Conservation (phyloP, 64 coral and sea anemone genomes). For the Montipora foliosa region DNA sequence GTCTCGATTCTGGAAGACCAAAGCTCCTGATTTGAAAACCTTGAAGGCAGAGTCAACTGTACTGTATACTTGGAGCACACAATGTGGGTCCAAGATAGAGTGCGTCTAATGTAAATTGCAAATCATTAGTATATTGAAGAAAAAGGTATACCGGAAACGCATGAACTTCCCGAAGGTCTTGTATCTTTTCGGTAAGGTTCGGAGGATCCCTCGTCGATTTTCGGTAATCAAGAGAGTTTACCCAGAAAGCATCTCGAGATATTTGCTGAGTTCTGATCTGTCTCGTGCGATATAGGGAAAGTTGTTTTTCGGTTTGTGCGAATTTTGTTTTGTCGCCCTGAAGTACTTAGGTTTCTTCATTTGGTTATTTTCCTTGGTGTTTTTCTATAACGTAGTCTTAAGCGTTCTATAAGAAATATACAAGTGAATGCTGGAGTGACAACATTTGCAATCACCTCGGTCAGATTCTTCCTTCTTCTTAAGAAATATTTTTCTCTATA, state of each 20-base stretch:
- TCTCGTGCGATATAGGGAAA: neutral
- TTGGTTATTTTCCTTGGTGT: neutral
- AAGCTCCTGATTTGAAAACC: conserved; percentile 21
- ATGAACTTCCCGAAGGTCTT: neutral
- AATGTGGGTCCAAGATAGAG: neutral
- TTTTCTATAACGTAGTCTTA: neutral
- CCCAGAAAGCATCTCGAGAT: neutral
- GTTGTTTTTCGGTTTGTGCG: neutral
- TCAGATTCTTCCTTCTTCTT: neutral
- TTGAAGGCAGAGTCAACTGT: neutral
- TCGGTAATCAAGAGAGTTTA: neutral
- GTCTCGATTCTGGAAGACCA: conserved; percentile 41
- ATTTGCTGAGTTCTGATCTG: neutral
- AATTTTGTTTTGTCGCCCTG: neutral
- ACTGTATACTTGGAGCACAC: neutral
- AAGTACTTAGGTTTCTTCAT: neutral
- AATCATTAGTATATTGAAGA: neutral
- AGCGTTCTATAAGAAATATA: no score
- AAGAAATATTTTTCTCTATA: neutral
- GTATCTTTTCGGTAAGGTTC: neutral
- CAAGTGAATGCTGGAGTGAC: no score
- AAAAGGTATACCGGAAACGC: no score
- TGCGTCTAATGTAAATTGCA: conserved; percentile 26
- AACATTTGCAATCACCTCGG: neutral
- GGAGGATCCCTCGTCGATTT: neutral